Evolutionary conservation across 1,140 invertebrate species (phyloP).

Genomic region (Ostrea edulis): DNA sequence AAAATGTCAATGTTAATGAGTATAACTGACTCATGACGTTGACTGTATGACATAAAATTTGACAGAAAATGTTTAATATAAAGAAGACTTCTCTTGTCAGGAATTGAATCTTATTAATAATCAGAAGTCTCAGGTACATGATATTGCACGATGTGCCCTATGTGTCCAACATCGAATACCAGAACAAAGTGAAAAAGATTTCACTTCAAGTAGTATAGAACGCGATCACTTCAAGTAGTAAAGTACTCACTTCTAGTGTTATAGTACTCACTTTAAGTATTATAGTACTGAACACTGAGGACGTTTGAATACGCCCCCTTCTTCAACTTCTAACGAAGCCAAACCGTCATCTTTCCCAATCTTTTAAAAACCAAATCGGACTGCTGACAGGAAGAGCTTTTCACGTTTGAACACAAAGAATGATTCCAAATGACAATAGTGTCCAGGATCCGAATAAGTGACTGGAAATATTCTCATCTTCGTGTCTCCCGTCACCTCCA

Average conservation of each 20-base stretch:
- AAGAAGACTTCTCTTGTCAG: neutral
- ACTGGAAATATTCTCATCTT: neutral
- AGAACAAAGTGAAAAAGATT: neutral
- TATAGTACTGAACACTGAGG: neutral
- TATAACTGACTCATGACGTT: neutral
- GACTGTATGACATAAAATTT: neutral
- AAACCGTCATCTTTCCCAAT: neutral
- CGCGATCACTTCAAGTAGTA: neutral
- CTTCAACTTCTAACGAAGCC: too few species aligned
- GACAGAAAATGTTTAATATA: neutral
- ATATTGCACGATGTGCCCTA: neutral
- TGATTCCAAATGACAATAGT: neutral
- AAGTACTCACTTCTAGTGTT: neutral
- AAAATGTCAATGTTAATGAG: neutral
- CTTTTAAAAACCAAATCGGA: neutral
- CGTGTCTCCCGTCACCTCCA: neutral
- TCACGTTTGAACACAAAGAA: neutral
- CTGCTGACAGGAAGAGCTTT: neutral
- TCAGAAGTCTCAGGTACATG: constrained; percentile 13
- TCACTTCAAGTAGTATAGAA: neutral
- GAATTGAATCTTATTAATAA: neutral
- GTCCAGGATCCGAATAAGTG: neutral
- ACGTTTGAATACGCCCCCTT: too few species aligned
- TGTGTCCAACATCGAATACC: neutral
- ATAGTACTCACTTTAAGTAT: neutral